Evolutionary conservation across 2,888 invertebrate genomes (phyloP), one percentile per base, ranked within the genome.

Genomic region (Epinotia brunnichana): DNA sequence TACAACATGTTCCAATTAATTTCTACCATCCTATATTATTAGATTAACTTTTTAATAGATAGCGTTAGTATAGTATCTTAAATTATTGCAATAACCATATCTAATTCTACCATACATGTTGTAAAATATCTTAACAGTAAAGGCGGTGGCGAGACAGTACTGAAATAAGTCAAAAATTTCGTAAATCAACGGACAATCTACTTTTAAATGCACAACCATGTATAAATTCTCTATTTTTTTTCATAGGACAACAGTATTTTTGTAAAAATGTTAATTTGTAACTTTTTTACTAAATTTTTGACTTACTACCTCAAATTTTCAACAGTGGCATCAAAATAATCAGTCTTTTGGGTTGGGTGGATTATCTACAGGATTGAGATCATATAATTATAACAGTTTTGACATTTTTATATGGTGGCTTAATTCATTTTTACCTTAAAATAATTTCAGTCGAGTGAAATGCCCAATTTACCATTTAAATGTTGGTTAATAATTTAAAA

Each of bases 291-390:
- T 62, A 69, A 73, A 74, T 71, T 71, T 70, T 69, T 73, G 70
- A 70, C 73, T 74, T 72, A 74, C 51, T 64, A 69, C 48, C 21
- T 76, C 73, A 72, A 64, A 73, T 74, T 74, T 76, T 74, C 60
- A 74, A 64, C 74, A 76, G 74, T 76, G 74, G 73, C 63, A 69
- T 74, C 75, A 29, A 64, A 77, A 75, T 73, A 76, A 74, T 80
- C 80, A 80, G 80, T 80, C 80, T 80, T 80, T 73, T 75, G 76
- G 78, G 76, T 80, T 79, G 74, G 77, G 77, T 71, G 74, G 71
- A 66, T 61, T 61, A 70, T 70, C 57, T 70, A 59, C 57, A 70
- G 71, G 51, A 54, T 57, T 77, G 78, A 78, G 78, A 78, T 78
- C 78, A 73, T 66, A 66, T 61, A 44, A 21, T 64, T 51, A 53